phyloP scores from a whole-genome alignment of 2,797 vertebrate genomes.

The Sebastes flavidus region DNA sequence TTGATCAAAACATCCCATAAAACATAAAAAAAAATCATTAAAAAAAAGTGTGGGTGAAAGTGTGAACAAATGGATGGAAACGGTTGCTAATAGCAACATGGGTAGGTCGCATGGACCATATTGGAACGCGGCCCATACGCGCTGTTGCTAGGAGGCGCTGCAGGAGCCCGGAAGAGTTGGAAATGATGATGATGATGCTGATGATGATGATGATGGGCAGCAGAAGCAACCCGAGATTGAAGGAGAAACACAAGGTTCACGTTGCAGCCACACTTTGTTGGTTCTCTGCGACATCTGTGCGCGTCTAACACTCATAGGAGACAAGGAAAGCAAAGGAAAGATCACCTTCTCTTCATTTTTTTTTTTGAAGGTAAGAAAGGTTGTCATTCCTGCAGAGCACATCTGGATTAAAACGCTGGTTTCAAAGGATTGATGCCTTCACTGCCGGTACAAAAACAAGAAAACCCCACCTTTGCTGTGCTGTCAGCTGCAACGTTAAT shows the following conservation, averaged over 20 bases:
- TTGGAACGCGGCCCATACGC: constrained; percentile 47
- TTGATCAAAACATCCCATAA: neutral
- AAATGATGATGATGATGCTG: constrained; percentile 25
- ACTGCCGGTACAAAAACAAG: neutral
- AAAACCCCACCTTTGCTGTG: neutral
- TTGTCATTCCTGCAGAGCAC: constrained; percentile 7
- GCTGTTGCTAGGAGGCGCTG: constrained; percentile 78
- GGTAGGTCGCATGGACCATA: neutral
- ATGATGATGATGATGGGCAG: constrained; percentile 25
- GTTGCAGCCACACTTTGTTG: neutral
- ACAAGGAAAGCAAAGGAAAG: neutral
- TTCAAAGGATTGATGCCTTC: neutral
- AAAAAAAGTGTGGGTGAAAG: neutral
- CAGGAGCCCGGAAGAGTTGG: constrained; percentile 70
- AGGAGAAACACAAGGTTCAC: neutral
- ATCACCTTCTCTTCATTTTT: neutral
- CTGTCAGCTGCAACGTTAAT: neutral
- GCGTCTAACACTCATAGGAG: neutral
- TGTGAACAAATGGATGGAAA: neutral
- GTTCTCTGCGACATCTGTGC: neutral
- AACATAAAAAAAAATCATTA: no score
- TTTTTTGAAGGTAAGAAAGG: constrained; percentile 57
- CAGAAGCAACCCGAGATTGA: constrained; percentile 28
- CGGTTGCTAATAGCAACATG: no score
- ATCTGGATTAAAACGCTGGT: constrained; percentile 35